Percentiles rank a stretch among this genome's conserved stretches.
Conservation (phyloP, 2,888 invertebrate species). For the Cephus rjabovi region DNA sequence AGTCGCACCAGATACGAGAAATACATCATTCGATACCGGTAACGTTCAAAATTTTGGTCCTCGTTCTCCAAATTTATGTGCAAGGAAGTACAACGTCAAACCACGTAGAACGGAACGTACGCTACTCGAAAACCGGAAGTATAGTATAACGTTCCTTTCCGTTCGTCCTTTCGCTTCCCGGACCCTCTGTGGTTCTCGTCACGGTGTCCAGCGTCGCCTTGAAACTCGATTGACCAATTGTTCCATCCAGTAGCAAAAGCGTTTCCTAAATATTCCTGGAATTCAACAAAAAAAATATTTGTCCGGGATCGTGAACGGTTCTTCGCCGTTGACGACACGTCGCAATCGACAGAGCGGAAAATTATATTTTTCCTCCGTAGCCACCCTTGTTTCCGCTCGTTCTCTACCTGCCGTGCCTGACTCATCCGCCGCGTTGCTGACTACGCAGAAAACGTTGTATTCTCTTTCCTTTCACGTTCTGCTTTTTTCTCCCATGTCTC, state of each 20-base stretch:
- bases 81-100: neutral
- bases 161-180: neutral
- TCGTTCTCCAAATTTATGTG: neutral
- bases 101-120: neutral
- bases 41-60: neutral
- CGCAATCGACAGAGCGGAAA: slow-evolving; percentile 48
- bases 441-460: neutral
- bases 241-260: neutral
- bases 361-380: slow-evolving; percentile 47
- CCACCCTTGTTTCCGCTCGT: slow-evolving; percentile 40
- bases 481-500: neutral
- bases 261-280: neutral
- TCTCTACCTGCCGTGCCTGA: neutral
- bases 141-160: neutral
- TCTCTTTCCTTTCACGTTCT: neutral
- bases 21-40: neutral
- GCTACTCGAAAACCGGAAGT: neutral
- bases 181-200: neutral
- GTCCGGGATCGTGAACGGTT: neutral
- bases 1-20: neutral
- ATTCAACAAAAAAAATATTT: neutral
- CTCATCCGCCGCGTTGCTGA: neutral
- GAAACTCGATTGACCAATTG: neutral
- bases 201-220: neutral
- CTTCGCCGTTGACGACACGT: neutral